phyloP scores from a whole-genome alignment of 2,113 vertebrate genomes.

The Chloroceryle aenea region DNA sequence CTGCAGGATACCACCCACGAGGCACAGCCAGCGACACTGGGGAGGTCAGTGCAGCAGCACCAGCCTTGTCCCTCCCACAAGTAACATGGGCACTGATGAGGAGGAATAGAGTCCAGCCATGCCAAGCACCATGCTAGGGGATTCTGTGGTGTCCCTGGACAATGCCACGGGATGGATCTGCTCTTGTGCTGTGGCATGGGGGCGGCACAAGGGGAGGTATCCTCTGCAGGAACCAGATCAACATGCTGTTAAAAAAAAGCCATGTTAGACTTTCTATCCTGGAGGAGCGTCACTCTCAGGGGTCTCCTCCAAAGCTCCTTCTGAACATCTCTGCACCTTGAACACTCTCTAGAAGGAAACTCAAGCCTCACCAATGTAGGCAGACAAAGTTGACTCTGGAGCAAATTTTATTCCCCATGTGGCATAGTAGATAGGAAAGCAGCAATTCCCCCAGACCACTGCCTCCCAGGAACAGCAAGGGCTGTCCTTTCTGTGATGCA shows the following conservation, averaged over 20 bases:
- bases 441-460: rapidly evolving
- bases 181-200: rapidly evolving
- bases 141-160: neutral
- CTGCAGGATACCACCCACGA: neutral
- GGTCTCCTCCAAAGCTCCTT: neutral
- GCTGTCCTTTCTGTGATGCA: rapidly evolving
- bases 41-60: neutral
- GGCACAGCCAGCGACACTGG: neutral
- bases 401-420: neutral
- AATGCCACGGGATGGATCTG: rapidly evolving
- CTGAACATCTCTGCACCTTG: neutral
- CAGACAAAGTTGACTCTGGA: neutral
- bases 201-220: neutral
- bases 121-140: neutral
- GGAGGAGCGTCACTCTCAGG: rapidly evolving
- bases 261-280: neutral
- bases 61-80: neutral
- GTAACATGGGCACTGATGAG: rapidly evolving
- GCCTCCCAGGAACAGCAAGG: neutral
- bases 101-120: neutral
- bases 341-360: rapidly evolving
- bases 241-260: neutral
- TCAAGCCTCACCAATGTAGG: neutral
- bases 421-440: neutral
- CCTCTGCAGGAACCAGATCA: neutral